A percentile compares a stretch with the other conserved stretches of the same genome.
Evolutionary conservation across 2,113 vertebrate species (phyloP).

Genomic region (Onychorhynchus coronatus): DNA sequence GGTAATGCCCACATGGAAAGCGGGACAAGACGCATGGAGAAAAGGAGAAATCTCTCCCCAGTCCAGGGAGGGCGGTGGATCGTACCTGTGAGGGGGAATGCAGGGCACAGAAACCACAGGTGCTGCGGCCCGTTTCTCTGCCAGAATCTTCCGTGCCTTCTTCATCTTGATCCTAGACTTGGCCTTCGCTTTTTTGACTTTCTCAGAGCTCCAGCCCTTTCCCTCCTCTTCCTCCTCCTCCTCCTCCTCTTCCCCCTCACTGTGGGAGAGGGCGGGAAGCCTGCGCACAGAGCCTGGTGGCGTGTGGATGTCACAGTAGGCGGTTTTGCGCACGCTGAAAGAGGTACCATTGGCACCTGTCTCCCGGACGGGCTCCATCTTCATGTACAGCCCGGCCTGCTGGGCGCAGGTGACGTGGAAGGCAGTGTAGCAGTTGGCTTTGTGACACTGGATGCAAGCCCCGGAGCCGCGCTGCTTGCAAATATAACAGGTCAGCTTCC

Average conservation of each 20-base stretch:
- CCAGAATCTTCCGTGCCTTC: slow-evolving; percentile 93
- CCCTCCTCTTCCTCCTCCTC: slow-evolving; percentile 92
- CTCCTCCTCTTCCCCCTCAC: slow-evolving; percentile 92
- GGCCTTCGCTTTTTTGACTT: slow-evolving; percentile 95
- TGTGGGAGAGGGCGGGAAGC: slow-evolving; percentile 85
- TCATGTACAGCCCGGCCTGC: slow-evolving; percentile 98
- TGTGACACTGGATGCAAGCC: slow-evolving; percentile 98
- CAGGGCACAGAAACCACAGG: slow-evolving; percentile 97
- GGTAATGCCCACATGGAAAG: background rate
- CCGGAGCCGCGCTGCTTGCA: slow-evolving; percentile 97
- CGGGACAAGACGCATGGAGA: fast-evolving
- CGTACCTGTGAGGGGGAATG: slow-evolving; percentile 93
- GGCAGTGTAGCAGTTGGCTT: slow-evolving; percentile 98
- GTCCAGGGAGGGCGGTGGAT: fast-evolving
- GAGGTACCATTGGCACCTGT: slow-evolving; percentile 95
- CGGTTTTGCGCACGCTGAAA: slow-evolving; percentile 96
- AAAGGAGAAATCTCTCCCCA: background rate
- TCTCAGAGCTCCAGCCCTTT: slow-evolving; percentile 94
- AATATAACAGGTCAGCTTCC: slow-evolving; percentile 99
- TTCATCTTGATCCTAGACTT: slow-evolving; percentile 99
- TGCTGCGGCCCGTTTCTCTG: slow-evolving; percentile 92
- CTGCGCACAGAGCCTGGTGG: slow-evolving; percentile 88
- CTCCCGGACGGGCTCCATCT: slow-evolving; percentile 98
- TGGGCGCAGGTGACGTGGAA: slow-evolving; percentile 98
- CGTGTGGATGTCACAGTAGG: slow-evolving; percentile 98